These are phyloP conservation scores for Agrotis clavis DNA, from an alignment of 2,888 invertebrate species.

Conservation along the genomic window DNA sequence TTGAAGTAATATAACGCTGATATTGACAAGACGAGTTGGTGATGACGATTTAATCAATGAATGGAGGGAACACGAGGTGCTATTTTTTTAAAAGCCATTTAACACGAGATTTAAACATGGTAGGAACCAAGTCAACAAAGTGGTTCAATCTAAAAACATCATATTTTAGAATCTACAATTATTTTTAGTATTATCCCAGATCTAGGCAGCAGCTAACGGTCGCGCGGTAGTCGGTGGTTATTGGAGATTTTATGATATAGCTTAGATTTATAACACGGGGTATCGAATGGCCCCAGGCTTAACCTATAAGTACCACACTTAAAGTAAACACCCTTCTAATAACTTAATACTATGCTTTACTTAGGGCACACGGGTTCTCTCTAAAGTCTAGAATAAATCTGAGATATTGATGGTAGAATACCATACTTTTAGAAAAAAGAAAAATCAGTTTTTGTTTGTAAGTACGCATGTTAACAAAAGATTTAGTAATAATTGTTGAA, in stretches of 20 bases:
- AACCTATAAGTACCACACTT: constrained; percentile 70
- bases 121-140: constrained; percentile 19
- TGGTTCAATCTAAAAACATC: constrained; percentile 45
- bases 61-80: no score
- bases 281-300: constrained; percentile 65
- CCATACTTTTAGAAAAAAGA: not conserved
- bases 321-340: constrained; percentile 72
- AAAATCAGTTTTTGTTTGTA: no score
- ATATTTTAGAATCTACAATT: constrained; percentile 58
- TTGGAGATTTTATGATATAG: constrained; percentile 76
- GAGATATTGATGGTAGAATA: constrained; percentile 3
- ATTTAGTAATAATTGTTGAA: no score
- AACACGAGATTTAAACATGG: constrained; percentile 4
- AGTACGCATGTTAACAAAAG: no score
- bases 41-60: no score
- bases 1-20: no score
- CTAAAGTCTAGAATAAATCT: constrained; percentile 23
- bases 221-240: constrained; percentile 69
- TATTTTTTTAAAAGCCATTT: not conserved
- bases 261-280: constrained; percentile 72
- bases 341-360: constrained; percentile 72
- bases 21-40: no score
- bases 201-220: constrained; percentile 64
- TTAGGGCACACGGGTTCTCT: constrained; percentile 34
- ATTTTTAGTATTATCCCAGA: constrained; percentile 58